These are phyloP conservation scores for Spodoptera littoralis DNA, from an alignment of 2,888 invertebrate genomes.

Conservation along the genomic window DNA sequence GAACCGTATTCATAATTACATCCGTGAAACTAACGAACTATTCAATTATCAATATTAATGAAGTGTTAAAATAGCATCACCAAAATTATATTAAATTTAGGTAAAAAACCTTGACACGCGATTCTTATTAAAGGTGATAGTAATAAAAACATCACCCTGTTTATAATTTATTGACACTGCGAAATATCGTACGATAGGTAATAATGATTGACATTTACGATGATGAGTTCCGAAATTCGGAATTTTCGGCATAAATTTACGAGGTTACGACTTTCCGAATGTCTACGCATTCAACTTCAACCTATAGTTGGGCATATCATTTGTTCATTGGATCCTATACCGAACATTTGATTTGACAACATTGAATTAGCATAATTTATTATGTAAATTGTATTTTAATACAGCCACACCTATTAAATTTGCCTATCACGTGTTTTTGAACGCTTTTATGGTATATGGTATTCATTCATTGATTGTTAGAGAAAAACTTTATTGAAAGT, in stretches of 20 bases:
- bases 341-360: conserved; percentile 19
- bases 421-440: conserved; percentile 8
- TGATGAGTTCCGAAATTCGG: conserved; percentile 21
- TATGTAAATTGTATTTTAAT: conserved; percentile 22
- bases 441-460: neutral
- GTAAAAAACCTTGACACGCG: conserved; percentile 49
- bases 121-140: conserved; percentile 35
- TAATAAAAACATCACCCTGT: conserved; percentile 39
- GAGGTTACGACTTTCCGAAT: conserved; percentile 12
- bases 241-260: conserved; percentile 11
- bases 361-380: conserved; percentile 36
- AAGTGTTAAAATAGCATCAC: conserved; percentile 12
- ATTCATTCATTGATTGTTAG: conserved; percentile 16
- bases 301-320: conserved; percentile 5
- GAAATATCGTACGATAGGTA: conserved; percentile 29
- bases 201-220: conserved; percentile 27
- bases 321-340: conserved; percentile 11
- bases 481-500: too few species aligned
- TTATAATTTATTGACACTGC: conserved; percentile 48
- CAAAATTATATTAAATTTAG: conserved; percentile 24
- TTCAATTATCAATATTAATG: too few species aligned
- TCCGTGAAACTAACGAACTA: too few species aligned
- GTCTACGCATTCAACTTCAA: conserved; percentile 27
- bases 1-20: too few species aligned
- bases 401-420: conserved; percentile 11